Base-by-base conservation (phyloP, 2,797 vertebrate genomes). In the Pangasius krempfi region DNA sequence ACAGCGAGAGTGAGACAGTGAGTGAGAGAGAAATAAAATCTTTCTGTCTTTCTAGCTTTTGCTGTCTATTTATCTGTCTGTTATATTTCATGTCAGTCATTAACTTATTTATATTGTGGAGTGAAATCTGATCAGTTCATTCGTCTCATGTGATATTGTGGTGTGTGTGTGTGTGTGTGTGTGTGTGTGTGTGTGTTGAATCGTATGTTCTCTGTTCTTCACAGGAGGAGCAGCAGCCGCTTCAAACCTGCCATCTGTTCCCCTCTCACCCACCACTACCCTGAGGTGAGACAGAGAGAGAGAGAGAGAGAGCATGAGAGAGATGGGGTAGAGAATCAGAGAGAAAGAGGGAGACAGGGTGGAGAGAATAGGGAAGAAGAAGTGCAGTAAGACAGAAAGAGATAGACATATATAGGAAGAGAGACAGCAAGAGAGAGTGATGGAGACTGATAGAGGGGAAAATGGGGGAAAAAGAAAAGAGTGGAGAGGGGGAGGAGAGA, bases 241-340 rank as follows among this genome's bases (percentile, higher is more conserved):
- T 94, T 93, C 97, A 90, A 98, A 97, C 94, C 95, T 99, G 93
- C 98, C 98, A 91, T 97, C 97, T 92, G 98, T 99, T 94, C 97
- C 97, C 33, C 97, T 99, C 93, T 97, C 97, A 94, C 97, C 97
- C 90, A 97, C 98, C 95, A 97, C 97, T 95, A 99, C 95, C 95
- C 99, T 99, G 98, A 99, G 98, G 98, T 99, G 96, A 89, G 88
- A 60, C 72, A 88, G 86, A 64, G 33, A 79, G 44, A 20, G 58
- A 47, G 47, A 18, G n/a, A 80, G 47, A 37, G 54, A n/a, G 37
- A 37, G 37, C 37, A 37, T 37, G 44, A 50, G 44, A 78, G 47
- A 79, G 56, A 56, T 9, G 40, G 37, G 13, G 30, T 1, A 66
- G 13, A 40, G 40, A 54, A 7, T 44, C 16, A 47, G 27, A 85